Evolutionary conservation across 2,797 vertebrate genomes (phyloP).

Genomic region (Girardinus metallicus): DNA sequence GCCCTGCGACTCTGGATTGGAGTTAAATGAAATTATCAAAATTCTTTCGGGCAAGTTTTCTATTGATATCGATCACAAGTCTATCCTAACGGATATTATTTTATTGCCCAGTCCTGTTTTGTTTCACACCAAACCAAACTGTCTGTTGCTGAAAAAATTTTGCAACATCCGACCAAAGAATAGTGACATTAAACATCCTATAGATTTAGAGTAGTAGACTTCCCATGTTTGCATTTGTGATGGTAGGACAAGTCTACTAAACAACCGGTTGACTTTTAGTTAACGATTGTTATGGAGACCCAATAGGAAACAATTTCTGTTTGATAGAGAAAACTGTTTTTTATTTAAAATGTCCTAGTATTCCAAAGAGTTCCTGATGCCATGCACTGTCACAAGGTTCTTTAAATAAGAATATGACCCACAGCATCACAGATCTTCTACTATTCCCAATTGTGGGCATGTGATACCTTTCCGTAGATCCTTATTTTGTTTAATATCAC

Average conservation of each 20-base stretch:
- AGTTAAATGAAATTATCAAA: too few species aligned
- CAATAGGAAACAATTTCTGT: neutral
- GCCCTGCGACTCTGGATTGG: too few species aligned
- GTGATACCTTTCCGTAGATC: neutral
- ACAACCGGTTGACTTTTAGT: neutral
- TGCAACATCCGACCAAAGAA: neutral
- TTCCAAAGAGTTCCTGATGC: neutral
- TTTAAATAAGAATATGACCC: neutral
- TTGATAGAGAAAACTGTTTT: neutral
- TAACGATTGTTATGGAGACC: neutral
- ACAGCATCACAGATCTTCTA: too few species aligned
- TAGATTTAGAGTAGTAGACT: neutral
- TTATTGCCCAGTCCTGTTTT: neutral
- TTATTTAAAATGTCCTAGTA: neutral
- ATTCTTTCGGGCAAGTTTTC: too few species aligned
- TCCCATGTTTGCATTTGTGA: neutral
- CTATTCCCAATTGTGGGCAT: neutral
- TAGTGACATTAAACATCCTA: too few species aligned
- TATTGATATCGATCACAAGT: neutral
- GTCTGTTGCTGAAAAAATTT: neutral
- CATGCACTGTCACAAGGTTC: neutral
- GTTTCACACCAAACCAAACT: neutral
- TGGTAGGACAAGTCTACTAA: neutral
- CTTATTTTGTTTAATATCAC: neutral
- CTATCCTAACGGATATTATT: neutral